These are phyloP conservation scores for Sphaerophoria rueppellii DNA, from an alignment of 2,888 invertebrate species.

Conservation along the genomic window DNA sequence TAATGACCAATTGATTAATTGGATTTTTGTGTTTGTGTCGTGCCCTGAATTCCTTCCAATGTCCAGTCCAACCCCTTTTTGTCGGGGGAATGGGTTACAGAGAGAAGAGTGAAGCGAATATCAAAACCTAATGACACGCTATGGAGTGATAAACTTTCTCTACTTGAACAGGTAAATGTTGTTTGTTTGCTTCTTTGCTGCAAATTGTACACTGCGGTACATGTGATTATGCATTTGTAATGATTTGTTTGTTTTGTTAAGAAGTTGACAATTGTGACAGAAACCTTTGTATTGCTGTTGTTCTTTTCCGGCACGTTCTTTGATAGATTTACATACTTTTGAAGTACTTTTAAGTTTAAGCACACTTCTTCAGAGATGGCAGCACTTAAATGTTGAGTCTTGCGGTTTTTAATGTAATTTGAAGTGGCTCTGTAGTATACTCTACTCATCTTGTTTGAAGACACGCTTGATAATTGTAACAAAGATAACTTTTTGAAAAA, in stretches of 20 bases:
- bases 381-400: too few species aligned
- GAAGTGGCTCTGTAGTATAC: too few species aligned
- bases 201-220: neutral
- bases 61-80: slow-evolving; percentile 9
- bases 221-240: neutral
- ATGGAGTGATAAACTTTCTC: slow-evolving; percentile 25
- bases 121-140: slow-evolving; percentile 41
- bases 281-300: neutral
- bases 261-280: neutral
- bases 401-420: too few species aligned
- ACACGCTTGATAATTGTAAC: too few species aligned
- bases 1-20: slow-evolving; percentile 66
- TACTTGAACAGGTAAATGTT: slow-evolving; percentile 29
- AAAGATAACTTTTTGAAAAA: too few species aligned
- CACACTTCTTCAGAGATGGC: too few species aligned
- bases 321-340: too few species aligned
- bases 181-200: neutral
- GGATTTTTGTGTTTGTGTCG: slow-evolving; percentile 41
- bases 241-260: neutral
- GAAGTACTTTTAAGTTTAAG: too few species aligned
- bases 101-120: neutral
- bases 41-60: slow-evolving; percentile 38
- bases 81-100: neutral
- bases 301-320: too few species aligned
- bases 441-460: too few species aligned